Percentiles rank a stretch among this genome's conserved stretches.
These are phyloP conservation scores for Xylota segnis DNA, from an alignment of 2,888 invertebrate genomes.

Conservation along the genomic window DNA sequence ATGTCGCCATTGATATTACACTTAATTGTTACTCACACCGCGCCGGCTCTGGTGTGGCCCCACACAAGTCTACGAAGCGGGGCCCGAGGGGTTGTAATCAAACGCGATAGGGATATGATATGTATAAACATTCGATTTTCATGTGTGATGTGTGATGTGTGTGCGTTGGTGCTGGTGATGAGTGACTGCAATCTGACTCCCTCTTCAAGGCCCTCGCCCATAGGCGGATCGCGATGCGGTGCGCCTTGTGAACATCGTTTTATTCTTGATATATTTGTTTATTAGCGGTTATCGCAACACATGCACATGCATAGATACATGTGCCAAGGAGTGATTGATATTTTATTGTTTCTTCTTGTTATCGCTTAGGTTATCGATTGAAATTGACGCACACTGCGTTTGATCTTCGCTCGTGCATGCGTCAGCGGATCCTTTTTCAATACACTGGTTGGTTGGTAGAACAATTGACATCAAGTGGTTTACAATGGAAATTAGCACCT, in stretches of 20 bases:
- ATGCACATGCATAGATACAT: conserved; percentile 23
- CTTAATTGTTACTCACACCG: conserved; percentile 68
- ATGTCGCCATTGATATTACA: conserved; percentile 73
- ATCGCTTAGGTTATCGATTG: conserved; percentile 71
- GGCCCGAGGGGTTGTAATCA: conserved; percentile 20
- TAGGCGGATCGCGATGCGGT: conserved; percentile 25
- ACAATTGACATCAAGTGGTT: conserved; percentile 13
- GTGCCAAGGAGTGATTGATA: conserved; percentile 63
- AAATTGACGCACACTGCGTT: conserved; percentile 65
- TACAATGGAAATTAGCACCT: conserved; percentile 46
- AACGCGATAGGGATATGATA: conserved; percentile 42
- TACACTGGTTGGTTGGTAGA: conserved; percentile 51
- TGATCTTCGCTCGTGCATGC: conserved; percentile 35
- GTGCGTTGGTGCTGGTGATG: conserved; percentile 58
- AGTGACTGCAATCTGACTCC: conserved; percentile 68
- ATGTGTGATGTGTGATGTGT: conserved; percentile 45
- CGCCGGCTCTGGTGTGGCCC: conserved; percentile 40
- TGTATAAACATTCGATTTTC: conserved; percentile 54
- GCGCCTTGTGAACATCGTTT: conserved; percentile 56
- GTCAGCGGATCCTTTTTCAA: conserved; percentile 3
- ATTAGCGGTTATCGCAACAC: conserved; percentile 66
- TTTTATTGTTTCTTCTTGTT: conserved; percentile 67
- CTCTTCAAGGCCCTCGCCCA: conserved; percentile 51
- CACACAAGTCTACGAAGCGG: neutral
- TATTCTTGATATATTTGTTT: conserved; percentile 52